Percentiles rank a stretch among this genome's conserved stretches.
phyloP scores from a whole-genome alignment of 2,888 invertebrate species.

The Pasiphila rectangulata region DNA sequence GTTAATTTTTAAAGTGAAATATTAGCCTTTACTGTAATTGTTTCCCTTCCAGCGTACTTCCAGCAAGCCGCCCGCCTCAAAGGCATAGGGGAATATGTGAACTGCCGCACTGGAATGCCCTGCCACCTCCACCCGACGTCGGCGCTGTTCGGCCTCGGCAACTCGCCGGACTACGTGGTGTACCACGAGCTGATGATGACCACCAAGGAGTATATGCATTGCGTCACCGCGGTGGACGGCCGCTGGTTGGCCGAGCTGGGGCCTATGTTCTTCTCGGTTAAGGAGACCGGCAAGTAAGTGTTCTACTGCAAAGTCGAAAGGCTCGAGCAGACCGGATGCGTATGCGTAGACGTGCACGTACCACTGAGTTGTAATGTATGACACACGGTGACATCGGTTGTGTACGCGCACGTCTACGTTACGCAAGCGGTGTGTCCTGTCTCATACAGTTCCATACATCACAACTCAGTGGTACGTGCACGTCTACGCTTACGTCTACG shows the following conservation, averaged over 20 bases:
- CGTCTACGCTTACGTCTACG: too few relatives aligned
- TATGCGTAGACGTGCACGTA: too few relatives aligned
- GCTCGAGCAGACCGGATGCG: not conserved
- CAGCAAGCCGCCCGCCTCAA: constrained; percentile 97
- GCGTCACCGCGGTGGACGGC: constrained; percentile 99
- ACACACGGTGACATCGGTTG: too few relatives aligned
- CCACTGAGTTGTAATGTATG: too few relatives aligned
- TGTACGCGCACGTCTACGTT: too few relatives aligned
- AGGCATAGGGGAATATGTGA: constrained; percentile 99
- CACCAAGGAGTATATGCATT: constrained; percentile 97
- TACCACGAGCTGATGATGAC: constrained; percentile 99
- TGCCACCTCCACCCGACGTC: constrained; percentile 99
- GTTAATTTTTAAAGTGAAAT: too few relatives aligned
- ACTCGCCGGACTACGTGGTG: constrained; percentile 98
- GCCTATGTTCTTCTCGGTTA: constrained; percentile 99
- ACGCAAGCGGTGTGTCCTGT: too few relatives aligned
- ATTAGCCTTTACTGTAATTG: not conserved
- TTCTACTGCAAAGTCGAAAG: not conserved
- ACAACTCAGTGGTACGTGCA: too few relatives aligned
- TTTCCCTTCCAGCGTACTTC: constrained; percentile 89
- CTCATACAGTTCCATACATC: too few relatives aligned
- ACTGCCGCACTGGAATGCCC: constrained; percentile 98
- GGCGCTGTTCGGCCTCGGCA: constrained; percentile 98
- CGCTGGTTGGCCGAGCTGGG: constrained; percentile 99
- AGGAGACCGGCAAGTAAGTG: constrained; percentile 89